phyloP scores from a whole-genome alignment of 1,140 invertebrate genomes.

The Lepeophtheirus salmonis region DNA sequence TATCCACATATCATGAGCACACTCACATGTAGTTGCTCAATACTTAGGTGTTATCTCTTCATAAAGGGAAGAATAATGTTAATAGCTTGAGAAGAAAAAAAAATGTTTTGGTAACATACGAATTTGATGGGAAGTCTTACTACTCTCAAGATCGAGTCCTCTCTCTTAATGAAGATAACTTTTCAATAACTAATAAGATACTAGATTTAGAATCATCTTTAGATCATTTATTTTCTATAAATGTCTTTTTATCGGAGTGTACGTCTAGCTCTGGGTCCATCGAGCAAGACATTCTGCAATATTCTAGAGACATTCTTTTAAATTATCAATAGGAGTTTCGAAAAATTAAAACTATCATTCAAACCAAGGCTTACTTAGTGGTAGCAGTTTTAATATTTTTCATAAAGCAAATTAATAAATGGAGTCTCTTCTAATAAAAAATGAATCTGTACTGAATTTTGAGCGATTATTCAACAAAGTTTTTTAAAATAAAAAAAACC shows the following conservation, averaged over 20 bases:
- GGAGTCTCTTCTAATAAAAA: constrained; percentile 17
- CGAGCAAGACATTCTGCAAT: constrained; percentile 71
- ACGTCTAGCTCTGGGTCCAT: constrained; percentile 36
- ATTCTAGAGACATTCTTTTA: constrained; percentile 72
- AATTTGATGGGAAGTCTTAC: constrained; percentile 21
- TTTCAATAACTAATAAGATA: background rate
- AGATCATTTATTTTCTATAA: constrained; percentile 26
- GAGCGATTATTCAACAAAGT: constrained; percentile 77
- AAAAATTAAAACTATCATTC: constrained; percentile 10
- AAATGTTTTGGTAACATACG: no score
- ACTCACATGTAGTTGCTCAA: no score
- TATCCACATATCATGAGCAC: no score
- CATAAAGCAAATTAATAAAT: constrained; percentile 5
- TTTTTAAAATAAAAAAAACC: no score
- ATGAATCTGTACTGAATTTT: constrained; percentile 40
- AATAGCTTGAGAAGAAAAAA: no score
- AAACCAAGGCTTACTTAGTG: background rate
- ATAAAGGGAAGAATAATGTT: no score
- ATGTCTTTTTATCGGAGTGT: constrained; percentile 70
- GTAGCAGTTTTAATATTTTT: background rate
- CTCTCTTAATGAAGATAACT: background rate
- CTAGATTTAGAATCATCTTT: background rate
- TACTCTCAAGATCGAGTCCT: background rate
- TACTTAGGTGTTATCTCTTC: no score
- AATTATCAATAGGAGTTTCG: constrained; percentile 20